Base-by-base conservation (phyloP, 2,888 invertebrate species). In the Ornithoptera priamus region DNA sequence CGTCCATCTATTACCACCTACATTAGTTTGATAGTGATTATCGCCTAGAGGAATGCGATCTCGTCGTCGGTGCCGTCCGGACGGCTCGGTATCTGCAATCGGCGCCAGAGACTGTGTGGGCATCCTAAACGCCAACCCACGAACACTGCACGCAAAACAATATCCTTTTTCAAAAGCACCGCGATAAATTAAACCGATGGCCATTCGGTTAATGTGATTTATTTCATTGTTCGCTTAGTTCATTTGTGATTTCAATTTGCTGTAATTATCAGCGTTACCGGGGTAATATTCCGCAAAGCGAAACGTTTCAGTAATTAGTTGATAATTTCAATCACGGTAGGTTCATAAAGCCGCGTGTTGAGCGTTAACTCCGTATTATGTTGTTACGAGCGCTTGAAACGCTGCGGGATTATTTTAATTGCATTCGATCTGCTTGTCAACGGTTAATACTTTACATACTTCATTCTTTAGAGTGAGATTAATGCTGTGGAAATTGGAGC, bases 1-100 rank as follows among this genome's bases (percentile, higher is more conserved):
- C 81, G 81, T 82, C 83, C 84, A 89, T 88, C 86, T 80, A 85
- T 88, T 85, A 88, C 85, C 87, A 82, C 88, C 90, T 85, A 89
- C 90, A 83, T 83, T 80, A 80, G 77, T 76, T 75, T 79, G 80
- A 80, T 82, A 83, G 82, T 82, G 81, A 82, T 84, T 89, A 86
- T 83, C 83, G 81, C 78, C 75, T 42, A 60, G 77, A 73, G 84
- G 85, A 84, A 86, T 86, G 86, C 84, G 83, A 86, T 85, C 84
- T 85, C 76, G 81, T 78, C 79, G 83, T 83, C 83, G 84, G 84
- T 83, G 82, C 81, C 77, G 75, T 74, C 81, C 77, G 72, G 62
- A 65, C 75, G 78, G 76, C 75, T 72, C 78, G 80, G 77, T 85
- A 85, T 85, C 84, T 83, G 72, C 76, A 77, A 84, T 83, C 81